Conservation (phyloP, 2,888 invertebrate species). For the Leptinotarsa juncta region DNA sequence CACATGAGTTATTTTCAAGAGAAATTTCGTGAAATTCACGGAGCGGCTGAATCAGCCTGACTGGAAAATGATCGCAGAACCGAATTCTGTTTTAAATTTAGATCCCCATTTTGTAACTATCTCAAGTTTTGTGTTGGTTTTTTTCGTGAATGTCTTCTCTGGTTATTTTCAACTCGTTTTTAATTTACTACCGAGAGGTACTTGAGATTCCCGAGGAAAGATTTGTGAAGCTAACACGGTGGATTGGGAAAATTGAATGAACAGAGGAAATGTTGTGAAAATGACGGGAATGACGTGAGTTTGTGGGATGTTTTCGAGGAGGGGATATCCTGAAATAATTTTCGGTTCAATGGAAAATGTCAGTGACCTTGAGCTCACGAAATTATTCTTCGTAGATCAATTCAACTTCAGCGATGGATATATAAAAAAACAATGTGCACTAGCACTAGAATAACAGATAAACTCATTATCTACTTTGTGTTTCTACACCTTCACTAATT, state of each 20-base stretch:
- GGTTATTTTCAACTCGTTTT: constrained; percentile 24
- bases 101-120: constrained; percentile 14
- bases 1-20: neutral
- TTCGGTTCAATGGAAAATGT: constrained; percentile 27
- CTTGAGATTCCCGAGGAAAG: constrained; percentile 14
- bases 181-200: neutral
- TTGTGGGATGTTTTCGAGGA: constrained; percentile 20
- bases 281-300: constrained; percentile 14
- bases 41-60: constrained; percentile 7
- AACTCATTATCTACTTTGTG: no score
- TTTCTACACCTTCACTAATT: no score
- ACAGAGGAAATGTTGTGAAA: constrained; percentile 15
- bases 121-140: constrained; percentile 24
- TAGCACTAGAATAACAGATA: no score
- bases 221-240: neutral
- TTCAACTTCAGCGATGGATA: no score
- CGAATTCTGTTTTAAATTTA: constrained; percentile 27
- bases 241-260: neutral
- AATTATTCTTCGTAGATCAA: neutral
- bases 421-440: no score
- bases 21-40: constrained; percentile 11
- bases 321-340: constrained; percentile 52
- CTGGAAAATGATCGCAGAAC: constrained; percentile 27
- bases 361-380: neutral
- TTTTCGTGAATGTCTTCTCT: constrained; percentile 23